These are phyloP conservation scores for Sebastiscus albofasciatus DNA, from an alignment of 2,797 vertebrate genomes.

Conservation along the genomic window DNA sequence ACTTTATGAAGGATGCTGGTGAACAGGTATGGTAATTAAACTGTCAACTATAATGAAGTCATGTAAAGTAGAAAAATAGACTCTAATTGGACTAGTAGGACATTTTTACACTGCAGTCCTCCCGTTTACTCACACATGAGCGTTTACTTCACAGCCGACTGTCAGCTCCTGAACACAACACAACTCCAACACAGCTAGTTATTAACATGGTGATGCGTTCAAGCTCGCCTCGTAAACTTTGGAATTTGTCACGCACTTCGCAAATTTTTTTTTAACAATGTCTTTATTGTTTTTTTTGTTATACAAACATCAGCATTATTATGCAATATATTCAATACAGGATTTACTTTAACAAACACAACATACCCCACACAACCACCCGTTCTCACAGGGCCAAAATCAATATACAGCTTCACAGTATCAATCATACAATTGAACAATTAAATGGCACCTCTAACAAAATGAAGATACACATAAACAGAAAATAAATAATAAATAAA, in stretches of 20 bases:
- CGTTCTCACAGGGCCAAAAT: no score
- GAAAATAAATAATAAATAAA: no score
- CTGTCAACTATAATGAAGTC: not conserved
- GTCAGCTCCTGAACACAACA: not conserved
- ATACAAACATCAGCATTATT: no score
- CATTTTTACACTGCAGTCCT: not conserved
- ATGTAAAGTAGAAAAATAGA: not conserved
- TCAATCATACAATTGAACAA: no score
- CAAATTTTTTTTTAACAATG: no score
- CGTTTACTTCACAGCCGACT: not conserved
- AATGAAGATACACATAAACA: no score
- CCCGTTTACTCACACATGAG: not conserved
- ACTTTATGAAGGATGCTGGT: not conserved
- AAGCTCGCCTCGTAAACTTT: not conserved
- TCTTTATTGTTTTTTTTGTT: fast-evolving
- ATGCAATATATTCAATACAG: no score
- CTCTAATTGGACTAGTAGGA: not conserved
- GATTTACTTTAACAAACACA: no score
- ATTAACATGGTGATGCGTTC: conserved; percentile 45
- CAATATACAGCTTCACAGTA: no score
- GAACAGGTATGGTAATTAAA: not conserved
- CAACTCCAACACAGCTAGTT: not conserved
- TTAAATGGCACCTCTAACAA: no score
- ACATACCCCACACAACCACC: no score
- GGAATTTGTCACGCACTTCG: not conserved